phyloP scores from a whole-genome alignment of 2,797 vertebrate genomes.

The Gymnopithys bicolor region DNA sequence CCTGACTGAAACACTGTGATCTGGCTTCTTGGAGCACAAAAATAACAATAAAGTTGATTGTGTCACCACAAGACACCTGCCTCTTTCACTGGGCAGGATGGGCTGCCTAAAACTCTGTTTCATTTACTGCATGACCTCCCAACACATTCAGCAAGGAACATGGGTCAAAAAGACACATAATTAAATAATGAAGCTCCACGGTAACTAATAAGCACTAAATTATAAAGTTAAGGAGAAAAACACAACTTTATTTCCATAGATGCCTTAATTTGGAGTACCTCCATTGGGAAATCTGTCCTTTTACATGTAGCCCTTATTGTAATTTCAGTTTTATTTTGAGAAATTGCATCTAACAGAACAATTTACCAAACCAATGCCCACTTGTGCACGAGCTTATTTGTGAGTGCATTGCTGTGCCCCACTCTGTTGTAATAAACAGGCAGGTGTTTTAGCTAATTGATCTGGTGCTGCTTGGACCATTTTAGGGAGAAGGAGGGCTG shows the following conservation, averaged over 20 bases:
- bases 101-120: background rate
- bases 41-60: background rate
- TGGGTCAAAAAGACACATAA: background rate
- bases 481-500: background rate
- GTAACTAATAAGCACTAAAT: background rate
- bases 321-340: background rate
- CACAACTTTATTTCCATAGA: background rate
- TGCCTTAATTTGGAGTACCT: background rate
- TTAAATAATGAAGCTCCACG: background rate
- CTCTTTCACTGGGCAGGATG: background rate
- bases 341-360: background rate
- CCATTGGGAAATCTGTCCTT: background rate
- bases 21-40: background rate
- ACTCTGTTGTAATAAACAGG: background rate
- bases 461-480: background rate
- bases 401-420: accelerated
- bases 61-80: background rate
- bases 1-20: background rate
- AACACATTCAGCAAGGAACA: background rate
- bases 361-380: background rate
- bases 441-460: background rate
- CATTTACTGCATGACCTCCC: background rate
- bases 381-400: background rate
- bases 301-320: background rate
- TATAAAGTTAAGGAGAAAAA: background rate